Conservation (phyloP, 2,797 vertebrate genomes). For the Sitta carolinensis region DNA sequence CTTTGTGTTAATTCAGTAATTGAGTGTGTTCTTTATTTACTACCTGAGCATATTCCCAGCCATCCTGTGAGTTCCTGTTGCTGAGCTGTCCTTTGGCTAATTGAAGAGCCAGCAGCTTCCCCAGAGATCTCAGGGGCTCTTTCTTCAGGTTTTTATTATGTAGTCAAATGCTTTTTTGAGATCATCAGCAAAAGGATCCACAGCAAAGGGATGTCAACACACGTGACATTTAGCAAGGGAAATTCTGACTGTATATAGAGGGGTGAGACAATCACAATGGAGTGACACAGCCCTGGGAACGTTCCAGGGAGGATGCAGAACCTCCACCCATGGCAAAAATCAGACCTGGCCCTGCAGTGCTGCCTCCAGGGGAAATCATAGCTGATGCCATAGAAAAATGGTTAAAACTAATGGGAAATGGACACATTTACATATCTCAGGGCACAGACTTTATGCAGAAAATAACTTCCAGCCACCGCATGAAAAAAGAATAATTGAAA, state of each 20-base stretch:
- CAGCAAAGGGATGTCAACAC: neutral
- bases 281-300: neutral
- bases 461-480: neutral
- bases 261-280: rapidly evolving
- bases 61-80: too few relatives aligned
- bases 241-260: neutral
- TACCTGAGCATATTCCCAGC: neutral
- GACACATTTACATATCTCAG: neutral
- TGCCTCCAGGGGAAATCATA: neutral
- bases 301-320: neutral
- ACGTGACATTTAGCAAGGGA: neutral
- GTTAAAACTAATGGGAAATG: neutral
- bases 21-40: neutral
- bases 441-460: neutral
- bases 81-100: neutral
- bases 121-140: neutral
- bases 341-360: neutral
- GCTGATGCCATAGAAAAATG: neutral
- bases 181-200: neutral
- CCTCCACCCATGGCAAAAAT: neutral
- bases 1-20: neutral
- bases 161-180: neutral
- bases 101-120: neutral
- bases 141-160: neutral
- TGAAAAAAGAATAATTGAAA: neutral